Evolutionary conservation across 2,888 invertebrate species (phyloP), one percentile per base, ranked within the genome.

Genomic region (Epiblema foenella): DNA sequence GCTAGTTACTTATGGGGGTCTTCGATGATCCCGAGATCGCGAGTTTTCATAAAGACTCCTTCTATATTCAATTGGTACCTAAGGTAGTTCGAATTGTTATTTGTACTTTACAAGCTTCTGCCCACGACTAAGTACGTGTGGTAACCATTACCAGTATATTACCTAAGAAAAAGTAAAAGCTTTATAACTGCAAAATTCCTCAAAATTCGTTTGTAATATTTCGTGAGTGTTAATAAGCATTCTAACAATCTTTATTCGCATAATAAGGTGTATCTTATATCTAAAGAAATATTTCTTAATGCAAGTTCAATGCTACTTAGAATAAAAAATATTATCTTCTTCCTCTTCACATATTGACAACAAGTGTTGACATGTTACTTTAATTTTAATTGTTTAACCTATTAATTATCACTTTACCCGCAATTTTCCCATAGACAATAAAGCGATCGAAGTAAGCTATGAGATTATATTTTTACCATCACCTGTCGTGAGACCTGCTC

Each of bases 401-500:
- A 24, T 52, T 59, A 33, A 65, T 65, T 65, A 65, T 24, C 37
- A 24, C 37, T 1, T 9, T 39, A 39, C 52, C 29, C 29, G 52
- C 42, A 0, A 56, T n/a, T 65, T 66, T 70, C 65, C 65, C 59
- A 70, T 70, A 29, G n/a, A 39, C 24, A 58, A 15, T 54, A 52
- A 65, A 12, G 51, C 37, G 33, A 56, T 56, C 49, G 20, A 70
- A 70, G 65, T 70, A 66, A 66, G 59, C 49, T 70, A 37, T 46
- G 37, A 46, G 42, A 70, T 65, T 54, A 70, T 49, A 70, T 37
- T 66, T 65, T 58, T 64, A 24, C 33, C 54, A 46, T 18, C 20
- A 60, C 20, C 52, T 70, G 33, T 60, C 65, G 70, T 70, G 70
- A 54, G 72, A 58, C 63, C 37, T 15, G 37, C 42, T 37, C 59